phyloP scores from a whole-genome alignment of 1,140 invertebrate species.

The Macrobrachium rosenbergii region DNA sequence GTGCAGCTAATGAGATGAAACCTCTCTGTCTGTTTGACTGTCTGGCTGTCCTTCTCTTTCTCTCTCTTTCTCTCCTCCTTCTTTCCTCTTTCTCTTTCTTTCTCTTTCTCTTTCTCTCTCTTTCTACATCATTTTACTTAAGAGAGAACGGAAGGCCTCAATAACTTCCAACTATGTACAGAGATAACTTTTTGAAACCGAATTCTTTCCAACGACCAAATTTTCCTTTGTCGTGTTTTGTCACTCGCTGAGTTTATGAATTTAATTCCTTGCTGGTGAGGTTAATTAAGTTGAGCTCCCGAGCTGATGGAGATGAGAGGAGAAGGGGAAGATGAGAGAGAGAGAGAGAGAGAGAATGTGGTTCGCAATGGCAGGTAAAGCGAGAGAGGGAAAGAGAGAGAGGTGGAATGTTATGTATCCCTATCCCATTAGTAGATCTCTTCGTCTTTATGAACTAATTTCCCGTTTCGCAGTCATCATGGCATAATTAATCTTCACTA shows the following conservation, averaged over 20 bases:
- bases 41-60: not conserved
- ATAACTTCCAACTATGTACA: not conserved
- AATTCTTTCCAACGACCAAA: no score
- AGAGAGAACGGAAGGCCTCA: no score
- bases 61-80: not conserved
- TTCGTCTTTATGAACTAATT: no score
- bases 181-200: not conserved
- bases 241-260: no score
- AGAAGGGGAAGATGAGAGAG: slow-evolving; percentile 4
- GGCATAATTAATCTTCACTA: not conserved
- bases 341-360: slow-evolving; percentile 5
- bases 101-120: slow-evolving; percentile 42
- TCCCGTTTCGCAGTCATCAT: no score
- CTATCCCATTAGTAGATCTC: no score
- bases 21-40: not conserved
- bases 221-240: no score
- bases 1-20: slow-evolving; percentile 16
- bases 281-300: not conserved
- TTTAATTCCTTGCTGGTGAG: no score
- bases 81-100: not conserved
- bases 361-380: not conserved
- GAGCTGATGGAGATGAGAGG: not conserved
- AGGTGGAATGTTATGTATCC: not conserved
- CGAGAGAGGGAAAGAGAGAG: not conserved
- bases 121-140: not conserved